Percentiles rank a stretch among this genome's conserved stretches.
Conservation (phyloP, 2,888 invertebrate genomes). For the Lamproptera curius region DNA sequence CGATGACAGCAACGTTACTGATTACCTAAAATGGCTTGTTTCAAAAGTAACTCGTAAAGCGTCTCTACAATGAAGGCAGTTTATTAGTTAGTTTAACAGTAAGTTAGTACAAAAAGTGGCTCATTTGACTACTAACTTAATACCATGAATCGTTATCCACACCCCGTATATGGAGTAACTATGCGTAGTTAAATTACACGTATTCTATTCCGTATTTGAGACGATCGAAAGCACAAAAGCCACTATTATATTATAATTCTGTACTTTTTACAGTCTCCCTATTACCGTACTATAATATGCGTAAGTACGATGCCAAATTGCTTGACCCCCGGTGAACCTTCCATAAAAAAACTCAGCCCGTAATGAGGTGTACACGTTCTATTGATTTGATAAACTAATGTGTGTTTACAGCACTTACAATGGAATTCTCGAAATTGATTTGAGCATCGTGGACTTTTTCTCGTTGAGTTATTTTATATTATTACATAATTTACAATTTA, state of each 20-base stretch:
- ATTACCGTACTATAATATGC: constrained; percentile 19
- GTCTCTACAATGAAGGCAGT: too few species aligned
- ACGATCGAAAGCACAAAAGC: too few species aligned
- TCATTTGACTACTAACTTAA: constrained; percentile 5
- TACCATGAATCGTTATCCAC: neutral
- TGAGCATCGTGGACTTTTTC: neutral
- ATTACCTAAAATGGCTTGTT: too few species aligned
- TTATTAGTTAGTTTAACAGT: neutral
- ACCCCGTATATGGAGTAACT: constrained; percentile 10
- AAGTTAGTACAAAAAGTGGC: constrained; percentile 1
- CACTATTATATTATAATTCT: too few species aligned
- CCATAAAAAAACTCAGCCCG: constrained; percentile 26
- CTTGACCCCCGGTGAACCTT: constrained; percentile 30
- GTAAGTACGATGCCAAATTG: constrained; percentile 31
- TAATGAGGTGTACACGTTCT: constrained; percentile 22
- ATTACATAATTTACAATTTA: too few species aligned
- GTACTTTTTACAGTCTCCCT: constrained; percentile 16
- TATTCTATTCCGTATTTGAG: constrained; percentile 14
- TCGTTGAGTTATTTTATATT: constrained; percentile 3
- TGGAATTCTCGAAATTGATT: constrained; percentile 10
- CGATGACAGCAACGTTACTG: too few species aligned
- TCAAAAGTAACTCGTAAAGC: too few species aligned
- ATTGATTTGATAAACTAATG: constrained; percentile 13
- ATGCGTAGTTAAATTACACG: too few species aligned
- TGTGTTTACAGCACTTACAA: constrained; percentile 12